Evolutionary conservation across 2,113 vertebrate species (phyloP).

Genomic region (Bubo bubo): DNA sequence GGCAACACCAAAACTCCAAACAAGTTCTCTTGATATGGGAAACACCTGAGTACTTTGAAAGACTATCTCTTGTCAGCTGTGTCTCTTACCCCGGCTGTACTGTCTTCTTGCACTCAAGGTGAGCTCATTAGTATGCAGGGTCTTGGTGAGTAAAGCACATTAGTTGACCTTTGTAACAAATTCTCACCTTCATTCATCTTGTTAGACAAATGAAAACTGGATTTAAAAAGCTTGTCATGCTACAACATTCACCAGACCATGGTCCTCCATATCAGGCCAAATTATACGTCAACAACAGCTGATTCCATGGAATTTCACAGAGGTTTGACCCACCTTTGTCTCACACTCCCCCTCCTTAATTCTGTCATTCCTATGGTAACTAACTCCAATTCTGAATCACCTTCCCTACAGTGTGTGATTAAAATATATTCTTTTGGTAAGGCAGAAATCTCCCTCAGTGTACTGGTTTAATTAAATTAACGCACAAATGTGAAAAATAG

Average conservation of each 20-base stretch:
- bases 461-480: background rate
- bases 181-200: background rate
- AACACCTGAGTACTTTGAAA: background rate
- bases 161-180: background rate
- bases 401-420: background rate
- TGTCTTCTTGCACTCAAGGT: background rate
- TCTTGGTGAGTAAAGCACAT: background rate
- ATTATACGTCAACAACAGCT: fast-evolving
- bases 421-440: background rate
- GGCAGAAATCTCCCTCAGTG: background rate
- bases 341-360: background rate
- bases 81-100: background rate
- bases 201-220: background rate
- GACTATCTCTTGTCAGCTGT: background rate
- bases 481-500: background rate
- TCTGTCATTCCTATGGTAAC: background rate
- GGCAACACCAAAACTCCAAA: background rate
- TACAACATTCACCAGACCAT: background rate
- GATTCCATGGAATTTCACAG: background rate
- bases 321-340: background rate
- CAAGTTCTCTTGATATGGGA: background rate
- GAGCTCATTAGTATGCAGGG: background rate
- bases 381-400: background rate
- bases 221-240: background rate
- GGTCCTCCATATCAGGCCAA: background rate